Conservation (phyloP, 2,797 vertebrate species). For the Tarsius wallacei region DNA sequence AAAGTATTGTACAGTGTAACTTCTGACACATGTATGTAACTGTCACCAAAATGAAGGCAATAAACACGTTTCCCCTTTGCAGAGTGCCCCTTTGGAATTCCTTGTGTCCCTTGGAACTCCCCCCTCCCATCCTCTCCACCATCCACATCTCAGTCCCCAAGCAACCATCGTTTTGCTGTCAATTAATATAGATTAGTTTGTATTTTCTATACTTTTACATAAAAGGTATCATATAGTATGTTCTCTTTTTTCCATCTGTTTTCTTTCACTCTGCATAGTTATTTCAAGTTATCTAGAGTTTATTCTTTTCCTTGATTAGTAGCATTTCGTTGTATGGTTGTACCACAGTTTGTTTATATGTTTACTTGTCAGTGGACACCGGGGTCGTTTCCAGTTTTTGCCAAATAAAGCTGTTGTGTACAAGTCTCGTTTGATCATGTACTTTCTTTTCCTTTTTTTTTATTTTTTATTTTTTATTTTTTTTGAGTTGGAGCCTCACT, state of each 20-base stretch:
- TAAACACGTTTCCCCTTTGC: neutral
- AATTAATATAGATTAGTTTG: neutral
- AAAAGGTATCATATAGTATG: neutral
- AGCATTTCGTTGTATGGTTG: neutral
- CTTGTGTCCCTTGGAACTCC: no score
- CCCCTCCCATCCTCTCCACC: no score
- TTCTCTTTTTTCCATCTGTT: neutral
- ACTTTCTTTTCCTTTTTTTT: no score
- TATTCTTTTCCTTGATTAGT: neutral
- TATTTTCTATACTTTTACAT: slow-evolving; percentile 4
- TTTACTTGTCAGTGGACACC: slow-evolving; percentile 3
- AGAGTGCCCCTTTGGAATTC: neutral
- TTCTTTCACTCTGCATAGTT: slow-evolving; percentile 20
- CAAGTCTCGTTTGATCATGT: no score
- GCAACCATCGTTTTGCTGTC: neutral
- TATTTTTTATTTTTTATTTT: no score
- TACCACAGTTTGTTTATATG: no score
- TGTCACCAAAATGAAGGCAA: neutral
- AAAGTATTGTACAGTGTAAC: neutral
- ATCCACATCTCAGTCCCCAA: neutral
- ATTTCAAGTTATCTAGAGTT: slow-evolving; percentile 22
- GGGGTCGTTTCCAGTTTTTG: neutral
- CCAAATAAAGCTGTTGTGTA: neutral
- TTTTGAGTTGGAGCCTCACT: no score
- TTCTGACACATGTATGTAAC: neutral